phyloP scores from a whole-genome alignment of 2,797 vertebrate genomes.

The Mormyrops attenuatus region DNA sequence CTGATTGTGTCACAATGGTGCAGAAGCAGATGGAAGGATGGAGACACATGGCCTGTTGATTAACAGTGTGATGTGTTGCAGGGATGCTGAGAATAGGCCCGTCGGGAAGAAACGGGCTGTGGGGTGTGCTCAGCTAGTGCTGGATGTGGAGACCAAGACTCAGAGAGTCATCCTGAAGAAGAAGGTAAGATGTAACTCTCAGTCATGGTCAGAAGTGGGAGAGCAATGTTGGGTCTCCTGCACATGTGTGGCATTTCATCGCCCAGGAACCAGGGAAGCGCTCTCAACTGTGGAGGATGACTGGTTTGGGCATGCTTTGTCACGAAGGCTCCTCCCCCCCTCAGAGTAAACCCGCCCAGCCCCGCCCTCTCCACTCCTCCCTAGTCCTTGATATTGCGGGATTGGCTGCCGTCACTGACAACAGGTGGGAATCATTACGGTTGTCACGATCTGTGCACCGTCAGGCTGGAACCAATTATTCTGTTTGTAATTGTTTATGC shows the following conservation, averaged over 20 bases:
- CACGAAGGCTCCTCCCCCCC: conserved; percentile 95
- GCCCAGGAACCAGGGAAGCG: conserved; percentile 90
- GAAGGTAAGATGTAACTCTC: conserved; percentile 66
- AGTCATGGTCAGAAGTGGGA: background rate
- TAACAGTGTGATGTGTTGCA: conserved; percentile 28
- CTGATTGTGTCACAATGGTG: background rate
- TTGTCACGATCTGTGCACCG: background rate
- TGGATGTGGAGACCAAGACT: conserved; percentile 89
- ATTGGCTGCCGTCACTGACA: conserved; percentile 88
- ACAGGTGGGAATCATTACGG: conserved; percentile 64
- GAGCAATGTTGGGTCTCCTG: background rate
- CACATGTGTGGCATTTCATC: background rate
- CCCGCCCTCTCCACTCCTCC: conserved; percentile 71
- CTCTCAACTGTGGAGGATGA: conserved; percentile 96
- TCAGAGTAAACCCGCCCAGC: conserved; percentile 76
- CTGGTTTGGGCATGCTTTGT: conserved; percentile 78
- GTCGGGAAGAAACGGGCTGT: conserved; percentile 67
- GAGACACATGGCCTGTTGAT: background rate
- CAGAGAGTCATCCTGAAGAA: conserved; percentile 91
- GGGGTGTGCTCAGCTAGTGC: conserved; percentile 78
- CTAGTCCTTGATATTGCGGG: conserved; percentile 91
- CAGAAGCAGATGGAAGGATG: background rate
- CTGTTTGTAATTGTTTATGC: background rate
- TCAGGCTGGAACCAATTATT: background rate
- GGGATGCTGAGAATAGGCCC: conserved; percentile 65